phyloP scores from a whole-genome alignment of 2,113 vertebrate species.

The Oophaga pumilio region DNA sequence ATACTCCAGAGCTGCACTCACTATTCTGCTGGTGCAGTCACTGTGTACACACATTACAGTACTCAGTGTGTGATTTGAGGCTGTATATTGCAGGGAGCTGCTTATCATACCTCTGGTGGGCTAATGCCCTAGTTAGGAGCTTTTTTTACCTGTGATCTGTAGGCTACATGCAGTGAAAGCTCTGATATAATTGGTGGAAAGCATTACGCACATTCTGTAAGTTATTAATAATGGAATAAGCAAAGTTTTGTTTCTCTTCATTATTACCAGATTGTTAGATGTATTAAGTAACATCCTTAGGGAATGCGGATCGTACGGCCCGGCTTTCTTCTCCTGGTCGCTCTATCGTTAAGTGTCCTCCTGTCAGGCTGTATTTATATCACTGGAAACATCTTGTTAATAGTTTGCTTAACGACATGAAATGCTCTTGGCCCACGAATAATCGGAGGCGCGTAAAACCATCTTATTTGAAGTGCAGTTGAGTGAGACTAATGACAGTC shows the following conservation, averaged over 20 bases:
- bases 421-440: conserved; percentile 28
- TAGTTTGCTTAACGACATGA: conserved; percentile 39
- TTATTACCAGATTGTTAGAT: not conserved
- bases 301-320: not conserved
- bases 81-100: not conserved
- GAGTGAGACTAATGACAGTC: conserved; percentile 24
- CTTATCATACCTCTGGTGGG: too few species aligned
- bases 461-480: not conserved
- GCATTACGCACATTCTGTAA: not conserved
- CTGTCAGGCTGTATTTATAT: conserved; percentile 17
- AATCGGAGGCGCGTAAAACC: conserved; percentile 5
- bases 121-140: too few species aligned
- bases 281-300: not conserved
- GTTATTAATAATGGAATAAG: too few species aligned
- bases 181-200: not conserved
- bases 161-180: not conserved
- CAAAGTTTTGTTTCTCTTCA: not conserved
- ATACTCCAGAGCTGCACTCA: not conserved
- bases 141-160: not conserved
- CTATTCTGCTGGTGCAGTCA: not conserved
- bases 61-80: not conserved
- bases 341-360: not conserved
- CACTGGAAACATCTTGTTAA: conserved; percentile 37
- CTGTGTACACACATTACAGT: not conserved
- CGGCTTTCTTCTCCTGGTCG: not conserved